These are phyloP conservation scores for Uloborus diversus DNA, from an alignment of 1,140 invertebrate species.

Conservation along the genomic window DNA sequence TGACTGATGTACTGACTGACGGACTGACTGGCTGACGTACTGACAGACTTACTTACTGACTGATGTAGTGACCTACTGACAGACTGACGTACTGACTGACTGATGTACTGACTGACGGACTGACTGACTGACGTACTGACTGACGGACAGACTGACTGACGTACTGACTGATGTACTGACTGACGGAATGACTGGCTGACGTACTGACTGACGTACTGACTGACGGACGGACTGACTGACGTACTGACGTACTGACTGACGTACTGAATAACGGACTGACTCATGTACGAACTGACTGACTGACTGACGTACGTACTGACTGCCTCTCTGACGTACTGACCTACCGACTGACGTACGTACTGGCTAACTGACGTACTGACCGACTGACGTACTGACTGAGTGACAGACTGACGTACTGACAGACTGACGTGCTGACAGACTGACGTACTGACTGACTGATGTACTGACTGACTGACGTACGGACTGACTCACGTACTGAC, in stretches of 20 bases:
- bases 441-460: background rate
- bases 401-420: background rate
- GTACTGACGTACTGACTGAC: background rate
- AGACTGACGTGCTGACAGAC: background rate
- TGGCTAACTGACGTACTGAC: background rate
- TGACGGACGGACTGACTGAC: background rate
- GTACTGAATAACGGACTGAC: background rate
- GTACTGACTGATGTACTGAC: background rate
- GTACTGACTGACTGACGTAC: background rate
- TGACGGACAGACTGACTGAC: background rate
- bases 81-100: background rate
- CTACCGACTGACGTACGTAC: background rate
- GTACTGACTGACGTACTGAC: background rate
- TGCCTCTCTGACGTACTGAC: background rate
- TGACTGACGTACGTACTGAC: background rate
- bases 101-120: background rate
- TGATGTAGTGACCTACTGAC: background rate
- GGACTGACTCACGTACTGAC: background rate
- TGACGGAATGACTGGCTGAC: background rate
- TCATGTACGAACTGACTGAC: background rate
- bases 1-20: background rate
- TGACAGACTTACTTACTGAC: background rate
- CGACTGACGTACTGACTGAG: background rate
- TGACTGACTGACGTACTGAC: background rate
- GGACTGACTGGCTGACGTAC: background rate